Base-by-base conservation (phyloP, 2,797 vertebrate genomes). In the Malurus leucopterus region DNA sequence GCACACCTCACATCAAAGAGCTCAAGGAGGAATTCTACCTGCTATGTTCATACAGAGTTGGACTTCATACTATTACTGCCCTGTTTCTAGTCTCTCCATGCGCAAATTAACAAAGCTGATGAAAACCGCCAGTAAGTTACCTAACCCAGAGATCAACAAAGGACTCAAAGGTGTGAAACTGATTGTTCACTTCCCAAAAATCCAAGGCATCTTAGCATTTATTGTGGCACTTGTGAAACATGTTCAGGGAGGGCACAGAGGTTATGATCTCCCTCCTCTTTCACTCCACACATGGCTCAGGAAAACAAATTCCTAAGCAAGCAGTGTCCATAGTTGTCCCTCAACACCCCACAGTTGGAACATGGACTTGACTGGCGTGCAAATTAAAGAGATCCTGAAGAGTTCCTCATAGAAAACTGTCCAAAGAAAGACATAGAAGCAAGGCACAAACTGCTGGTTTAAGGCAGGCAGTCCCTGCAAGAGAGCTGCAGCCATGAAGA, bases 321-420 rank as follows among this genome's bases (percentile, higher is more conserved):
- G 30, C 15, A 55, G 12, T 0, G 1, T 2, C 51, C 32, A 55
- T 0, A 23, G 6, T 2, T 30, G 21, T 71, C 9, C 18, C 30
- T 24, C 41, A 54, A 14, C 14, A 47, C 15, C 16, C 15, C 4
- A 1, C 15, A 54, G 29, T 16, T 17, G 5, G 13, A 76, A 61
- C 11, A 6, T 3, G 6, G 34, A 61, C 21, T 51, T 0, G 0
- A 61, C 15, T 19, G 20, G 62, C 21, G 32, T 46, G 32, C 36
- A 58, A 15, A 15, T 6, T 29, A 57, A 72, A 54, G 20, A 76
- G 17, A 59, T n/a, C 15, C 34, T n/a, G 36, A 46, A 58, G 50
- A 57, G 14, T 15, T 57, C 38, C 24, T 53, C 5, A 1, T 13
- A 88, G 57, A 74, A 73, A 89, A 85, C 11, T 13, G 1, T 24